Base-by-base conservation (phyloP, 2,797 vertebrate species). In the Tragelaphus eurycerus region DNA sequence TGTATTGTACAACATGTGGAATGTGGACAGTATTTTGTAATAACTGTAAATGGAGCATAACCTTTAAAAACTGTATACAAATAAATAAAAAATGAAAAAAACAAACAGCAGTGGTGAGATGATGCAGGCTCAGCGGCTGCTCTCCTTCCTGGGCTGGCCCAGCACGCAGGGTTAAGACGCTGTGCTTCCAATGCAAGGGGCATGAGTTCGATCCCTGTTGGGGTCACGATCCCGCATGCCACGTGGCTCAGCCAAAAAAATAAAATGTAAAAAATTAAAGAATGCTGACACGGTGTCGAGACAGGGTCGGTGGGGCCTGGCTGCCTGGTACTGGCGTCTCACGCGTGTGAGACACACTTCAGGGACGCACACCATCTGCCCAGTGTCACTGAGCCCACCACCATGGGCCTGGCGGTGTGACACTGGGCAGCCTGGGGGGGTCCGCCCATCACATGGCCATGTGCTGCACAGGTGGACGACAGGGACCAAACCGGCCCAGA, bases 361-460 rank as follows among this genome's bases (percentile, higher is more conserved):
- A 25, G 55, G 2, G 23, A 74, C 0, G 0, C 2, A 2, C 27
- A 7, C 21, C 19, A 7, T 17, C 50, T 16, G 76, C 59, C 50
- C n/a, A 10, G 4, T 0, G 31, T 48, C 59, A 14, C 31, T 1
- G 14, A 60, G 43, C 21, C 54, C 14, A 9, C 55, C 29, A 17
- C 27, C 6, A 11, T 19, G 81, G 81, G 81, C 81, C 62, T 27
- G 15, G 50, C 0, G 7, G 12, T 16, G 4, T 15, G 46, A 50
- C 12, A 5, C 78, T 16, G 57, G 29, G 29, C 25, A 31, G 34
- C 17, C 90, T 19, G 38, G 62, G 43, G 17, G 81, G 34, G 62
- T 23, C 38, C 0, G 1, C 21, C 38, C 43, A 13, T 9, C 52
- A 14, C 13, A 3, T 7, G 31, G 31, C 43, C 3, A 7, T 0